Evolutionary conservation across 1,140 invertebrate genomes (phyloP).

Genomic region (Mactra quadrangularis): DNA sequence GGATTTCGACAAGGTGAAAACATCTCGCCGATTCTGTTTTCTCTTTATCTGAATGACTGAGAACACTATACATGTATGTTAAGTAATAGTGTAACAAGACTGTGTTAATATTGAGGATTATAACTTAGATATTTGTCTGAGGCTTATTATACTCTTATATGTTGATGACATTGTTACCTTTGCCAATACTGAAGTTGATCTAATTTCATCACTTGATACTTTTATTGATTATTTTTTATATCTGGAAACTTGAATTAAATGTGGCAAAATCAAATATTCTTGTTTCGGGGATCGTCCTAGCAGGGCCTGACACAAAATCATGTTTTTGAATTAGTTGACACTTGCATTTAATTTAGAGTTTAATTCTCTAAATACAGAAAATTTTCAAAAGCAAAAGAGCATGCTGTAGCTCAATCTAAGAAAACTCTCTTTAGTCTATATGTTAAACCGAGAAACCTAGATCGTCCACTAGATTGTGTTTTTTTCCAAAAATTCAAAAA

Average conservation of each 20-base stretch:
- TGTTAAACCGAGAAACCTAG: neutral
- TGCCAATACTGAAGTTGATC: neutral
- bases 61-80: neutral
- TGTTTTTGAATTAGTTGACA: neutral
- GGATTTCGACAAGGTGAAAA: constrained; percentile 23
- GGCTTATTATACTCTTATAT: constrained; percentile 32
- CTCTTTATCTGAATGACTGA: constrained; percentile 27
- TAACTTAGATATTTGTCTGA: neutral
- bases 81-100: neutral
- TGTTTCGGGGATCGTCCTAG: neutral
- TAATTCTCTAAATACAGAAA: neutral
- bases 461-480: constrained; percentile 1
- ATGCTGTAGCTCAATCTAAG: neutral
- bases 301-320: too few species aligned
- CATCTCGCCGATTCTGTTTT: constrained; percentile 24
- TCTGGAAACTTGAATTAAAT: constrained; percentile 28
- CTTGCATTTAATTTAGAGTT: neutral
- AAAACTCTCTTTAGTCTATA: constrained; percentile 15
- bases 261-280: constrained; percentile 16
- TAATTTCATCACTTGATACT: neutral
- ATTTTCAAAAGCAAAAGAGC: too few species aligned
- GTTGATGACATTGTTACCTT: constrained; percentile 21
- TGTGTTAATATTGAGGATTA: neutral
- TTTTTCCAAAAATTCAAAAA: constrained; percentile 14
- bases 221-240: neutral